Evolutionary conservation across 2,113 vertebrate species (phyloP).

Genomic region (Brienomyrus longianalis): DNA sequence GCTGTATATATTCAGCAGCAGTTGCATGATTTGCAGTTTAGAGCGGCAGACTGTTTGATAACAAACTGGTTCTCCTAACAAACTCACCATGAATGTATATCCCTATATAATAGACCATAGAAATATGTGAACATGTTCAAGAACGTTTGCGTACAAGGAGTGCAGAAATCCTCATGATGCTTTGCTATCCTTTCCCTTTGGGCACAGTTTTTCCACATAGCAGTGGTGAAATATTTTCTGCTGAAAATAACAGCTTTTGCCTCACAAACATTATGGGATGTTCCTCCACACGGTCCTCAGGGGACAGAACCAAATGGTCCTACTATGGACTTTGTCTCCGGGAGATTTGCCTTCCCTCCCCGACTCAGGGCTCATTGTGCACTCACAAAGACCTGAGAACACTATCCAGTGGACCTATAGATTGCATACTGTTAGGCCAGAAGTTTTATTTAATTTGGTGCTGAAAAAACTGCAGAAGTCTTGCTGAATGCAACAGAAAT

Average conservation of each 20-base stretch:
- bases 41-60: not conserved
- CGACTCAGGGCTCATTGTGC: not conserved
- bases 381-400: not conserved
- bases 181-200: not conserved
- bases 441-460: not conserved
- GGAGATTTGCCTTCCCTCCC: not conserved
- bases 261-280: not conserved
- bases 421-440: not conserved
- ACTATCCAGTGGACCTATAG: not conserved
- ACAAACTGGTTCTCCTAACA: not conserved
- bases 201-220: not conserved
- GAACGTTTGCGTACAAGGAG: not conserved
- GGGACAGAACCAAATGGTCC: not conserved
- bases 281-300: not conserved
- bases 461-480: not conserved
- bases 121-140: not conserved
- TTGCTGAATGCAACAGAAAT: not conserved
- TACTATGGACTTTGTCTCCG: not conserved
- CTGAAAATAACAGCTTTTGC: not conserved
- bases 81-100: not conserved
- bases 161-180: not conserved
- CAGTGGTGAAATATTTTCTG: not conserved
- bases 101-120: not conserved
- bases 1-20: not conserved
- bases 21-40: not conserved